Percentiles rank a stretch among this genome's conserved stretches.
phyloP scores from a whole-genome alignment of 2,113 vertebrate genomes.

The Phylloscopus trochiloides region DNA sequence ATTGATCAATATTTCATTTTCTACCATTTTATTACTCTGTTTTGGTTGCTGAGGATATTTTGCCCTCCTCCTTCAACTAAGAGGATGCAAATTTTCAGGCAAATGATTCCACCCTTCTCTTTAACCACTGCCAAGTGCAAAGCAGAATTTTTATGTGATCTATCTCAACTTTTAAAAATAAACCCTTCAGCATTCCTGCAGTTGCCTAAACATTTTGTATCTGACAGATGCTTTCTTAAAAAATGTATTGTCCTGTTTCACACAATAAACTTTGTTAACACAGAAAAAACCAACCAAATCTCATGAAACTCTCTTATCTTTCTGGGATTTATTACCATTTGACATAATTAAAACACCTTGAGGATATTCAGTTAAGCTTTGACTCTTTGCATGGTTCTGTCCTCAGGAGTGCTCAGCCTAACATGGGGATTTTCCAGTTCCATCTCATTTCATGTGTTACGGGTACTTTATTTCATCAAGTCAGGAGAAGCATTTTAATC shows the following conservation, averaged over 20 bases:
- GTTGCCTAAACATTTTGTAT: not conserved
- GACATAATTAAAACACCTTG: not conserved
- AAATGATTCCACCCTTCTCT: not conserved
- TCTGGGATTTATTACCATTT: not conserved
- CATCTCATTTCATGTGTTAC: not conserved
- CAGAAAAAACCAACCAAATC: not conserved
- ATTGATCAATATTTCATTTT: not conserved
- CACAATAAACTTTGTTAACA: not conserved
- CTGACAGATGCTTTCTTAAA: not conserved
- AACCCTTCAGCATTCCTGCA: not conserved
- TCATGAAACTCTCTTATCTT: not conserved
- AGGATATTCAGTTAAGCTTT: not conserved
- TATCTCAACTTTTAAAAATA: not conserved
- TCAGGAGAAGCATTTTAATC: not conserved
- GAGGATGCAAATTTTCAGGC: not conserved
- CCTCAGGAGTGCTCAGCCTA: not conserved
- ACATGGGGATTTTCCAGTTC: not conserved
- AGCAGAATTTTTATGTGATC: not conserved
- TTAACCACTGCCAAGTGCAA: not conserved
- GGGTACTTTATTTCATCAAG: not conserved
- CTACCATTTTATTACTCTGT: not conserved
- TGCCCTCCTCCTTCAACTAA: accelerated
- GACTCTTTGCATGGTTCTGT: not conserved
- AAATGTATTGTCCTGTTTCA: not conserved
- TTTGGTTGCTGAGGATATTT: not conserved